phyloP scores from a whole-genome alignment of 2,888 invertebrate genomes.

The Ametastegia equiseti region DNA sequence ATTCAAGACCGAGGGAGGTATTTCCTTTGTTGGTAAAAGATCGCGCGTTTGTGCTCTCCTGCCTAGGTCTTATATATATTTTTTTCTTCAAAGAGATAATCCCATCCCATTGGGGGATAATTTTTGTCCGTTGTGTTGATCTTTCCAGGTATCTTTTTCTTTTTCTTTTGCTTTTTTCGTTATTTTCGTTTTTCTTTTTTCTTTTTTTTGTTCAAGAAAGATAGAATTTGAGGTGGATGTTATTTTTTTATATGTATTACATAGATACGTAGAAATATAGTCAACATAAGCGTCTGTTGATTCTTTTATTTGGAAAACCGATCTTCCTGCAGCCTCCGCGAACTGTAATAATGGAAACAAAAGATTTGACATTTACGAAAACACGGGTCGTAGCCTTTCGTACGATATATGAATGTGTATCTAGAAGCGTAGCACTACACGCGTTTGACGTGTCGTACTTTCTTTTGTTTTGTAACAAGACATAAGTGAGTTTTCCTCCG shows the following conservation, averaged over 20 bases:
- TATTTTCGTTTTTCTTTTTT: background rate
- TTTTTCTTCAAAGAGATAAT: no score
- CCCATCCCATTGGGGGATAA: no score
- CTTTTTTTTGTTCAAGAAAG: background rate
- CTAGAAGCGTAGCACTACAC: no score
- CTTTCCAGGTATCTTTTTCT: background rate
- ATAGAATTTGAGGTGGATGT: no score
- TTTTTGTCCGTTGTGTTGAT: background rate
- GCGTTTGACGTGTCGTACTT: background rate
- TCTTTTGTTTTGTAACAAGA: no score
- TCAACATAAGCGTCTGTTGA: no score
- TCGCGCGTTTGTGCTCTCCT: background rate
- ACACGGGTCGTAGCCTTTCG: background rate
- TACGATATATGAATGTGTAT: background rate
- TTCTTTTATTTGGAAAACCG: background rate
- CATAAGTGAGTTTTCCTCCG: no score
- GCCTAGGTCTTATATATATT: background rate
- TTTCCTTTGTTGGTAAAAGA: background rate
- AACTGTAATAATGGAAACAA: background rate
- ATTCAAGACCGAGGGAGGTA: background rate
- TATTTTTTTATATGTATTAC: background rate
- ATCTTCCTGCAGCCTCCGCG: background rate
- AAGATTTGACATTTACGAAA: background rate
- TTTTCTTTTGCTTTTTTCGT: background rate
- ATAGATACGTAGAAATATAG: no score